These are phyloP conservation scores for Bursaphelenchus mucronatus DNA, from an alignment of 1,140 invertebrate species.

Conservation along the genomic window DNA sequence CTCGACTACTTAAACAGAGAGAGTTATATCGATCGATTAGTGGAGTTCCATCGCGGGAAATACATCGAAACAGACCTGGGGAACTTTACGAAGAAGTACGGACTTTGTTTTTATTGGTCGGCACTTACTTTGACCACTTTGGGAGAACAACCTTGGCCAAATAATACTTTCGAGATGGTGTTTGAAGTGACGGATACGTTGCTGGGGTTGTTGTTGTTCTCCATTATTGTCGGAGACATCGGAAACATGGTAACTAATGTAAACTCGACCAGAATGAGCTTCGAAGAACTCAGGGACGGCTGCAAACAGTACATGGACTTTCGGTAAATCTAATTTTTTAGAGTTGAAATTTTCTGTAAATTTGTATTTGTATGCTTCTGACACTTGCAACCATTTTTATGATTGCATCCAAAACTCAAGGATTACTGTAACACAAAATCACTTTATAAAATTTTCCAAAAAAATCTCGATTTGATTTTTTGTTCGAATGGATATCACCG, in stretches of 20 bases:
- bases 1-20: slow-evolving; percentile 14
- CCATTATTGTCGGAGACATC: slow-evolving; percentile 82
- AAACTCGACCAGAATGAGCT: slow-evolving; percentile 83
- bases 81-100: slow-evolving; percentile 59
- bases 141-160: slow-evolving; percentile 65
- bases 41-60: slow-evolving; percentile 18
- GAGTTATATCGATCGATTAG: slow-evolving; percentile 21
- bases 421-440: too few relatives aligned
- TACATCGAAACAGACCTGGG: slow-evolving; percentile 30
- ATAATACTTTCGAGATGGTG: slow-evolving; percentile 69
- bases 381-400: too few relatives aligned
- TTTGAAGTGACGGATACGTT: slow-evolving; percentile 77
- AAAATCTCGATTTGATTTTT: too few relatives aligned
- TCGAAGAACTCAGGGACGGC: slow-evolving; percentile 86
- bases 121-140: slow-evolving; percentile 88
- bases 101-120: slow-evolving; percentile 89
- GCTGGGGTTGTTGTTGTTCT: slow-evolving; percentile 75
- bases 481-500: too few relatives aligned
- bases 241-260: slow-evolving; percentile 93
- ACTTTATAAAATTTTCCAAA: too few relatives aligned
- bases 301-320: slow-evolving; percentile 91
- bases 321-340: slow-evolving; percentile 66
- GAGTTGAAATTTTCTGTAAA: background rate
- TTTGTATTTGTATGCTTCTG: too few relatives aligned
- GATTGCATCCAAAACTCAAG: too few relatives aligned